These are phyloP conservation scores for Drosophila nigromelanica DNA, from an alignment of 1,140 invertebrate genomes.

Conservation along the genomic window DNA sequence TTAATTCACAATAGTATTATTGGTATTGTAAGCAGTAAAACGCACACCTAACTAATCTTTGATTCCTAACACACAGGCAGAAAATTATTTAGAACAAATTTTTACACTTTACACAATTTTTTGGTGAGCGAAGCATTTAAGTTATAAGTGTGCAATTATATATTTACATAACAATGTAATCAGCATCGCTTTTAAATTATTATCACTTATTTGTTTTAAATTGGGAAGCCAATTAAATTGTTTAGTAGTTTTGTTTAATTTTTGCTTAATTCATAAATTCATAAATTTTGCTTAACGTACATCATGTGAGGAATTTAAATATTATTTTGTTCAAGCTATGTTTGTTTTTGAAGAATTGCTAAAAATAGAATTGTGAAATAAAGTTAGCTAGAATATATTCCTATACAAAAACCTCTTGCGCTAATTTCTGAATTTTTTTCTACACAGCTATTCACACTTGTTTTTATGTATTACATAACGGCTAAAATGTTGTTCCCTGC, in stretches of 20 bases:
- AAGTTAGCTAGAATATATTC: not conserved
- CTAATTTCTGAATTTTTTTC: not conserved
- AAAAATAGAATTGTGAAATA: not conserved
- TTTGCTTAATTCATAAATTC: constrained; percentile 7
- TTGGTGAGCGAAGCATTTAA: too few species aligned
- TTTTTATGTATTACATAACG: not conserved
- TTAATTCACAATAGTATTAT: not conserved
- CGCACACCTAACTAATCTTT: too few species aligned
- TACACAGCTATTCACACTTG: not conserved
- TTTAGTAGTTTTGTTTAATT: not conserved
- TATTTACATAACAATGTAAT: not conserved
- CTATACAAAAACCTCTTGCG: not conserved
- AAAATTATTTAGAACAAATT: too few species aligned
- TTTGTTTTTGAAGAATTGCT: not conserved
- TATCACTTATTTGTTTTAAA: constrained; percentile 4
- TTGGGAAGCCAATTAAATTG: constrained; percentile 3
- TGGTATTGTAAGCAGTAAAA: too few species aligned
- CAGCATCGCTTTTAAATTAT: not conserved
- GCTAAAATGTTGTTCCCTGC: constrained; percentile 9
- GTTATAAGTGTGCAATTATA: not conserved
- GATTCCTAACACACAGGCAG: too few species aligned
- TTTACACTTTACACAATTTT: too few species aligned
- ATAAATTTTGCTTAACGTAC: too few species aligned
- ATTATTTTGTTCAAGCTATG: too few species aligned
- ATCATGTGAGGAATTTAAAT: too few species aligned